Percentiles rank a stretch among this genome's conserved stretches.
phyloP scores from a whole-genome alignment of 2,888 invertebrate species.

The Torymus tubicola region DNA sequence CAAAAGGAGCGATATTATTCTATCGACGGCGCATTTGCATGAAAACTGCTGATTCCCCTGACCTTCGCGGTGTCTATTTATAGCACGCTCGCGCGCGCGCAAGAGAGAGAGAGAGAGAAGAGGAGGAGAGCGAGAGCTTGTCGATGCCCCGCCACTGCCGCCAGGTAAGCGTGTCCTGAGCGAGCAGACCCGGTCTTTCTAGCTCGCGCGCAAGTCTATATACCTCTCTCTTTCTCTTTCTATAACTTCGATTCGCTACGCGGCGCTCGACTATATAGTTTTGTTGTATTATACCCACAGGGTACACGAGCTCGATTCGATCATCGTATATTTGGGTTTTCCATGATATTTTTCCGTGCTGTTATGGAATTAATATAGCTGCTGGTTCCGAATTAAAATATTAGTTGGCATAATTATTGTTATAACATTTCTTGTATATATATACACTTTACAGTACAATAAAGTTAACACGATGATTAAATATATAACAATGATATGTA shows the following conservation, averaged over 20 bases:
- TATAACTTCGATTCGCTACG: not conserved
- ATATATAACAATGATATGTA: too few species aligned
- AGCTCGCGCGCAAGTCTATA: not conserved
- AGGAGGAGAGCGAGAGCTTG: not conserved
- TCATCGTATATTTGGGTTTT: not conserved
- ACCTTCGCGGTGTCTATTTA: conserved; percentile 73
- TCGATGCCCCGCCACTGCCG: conserved; percentile 1
- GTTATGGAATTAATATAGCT: too few species aligned
- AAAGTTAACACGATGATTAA: too few species aligned
- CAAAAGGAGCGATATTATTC: conserved; percentile 71
- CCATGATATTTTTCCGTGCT: too few species aligned
- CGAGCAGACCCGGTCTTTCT: too few species aligned
- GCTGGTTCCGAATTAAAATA: too few species aligned
- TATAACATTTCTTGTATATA: too few species aligned
- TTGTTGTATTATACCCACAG: too few species aligned
- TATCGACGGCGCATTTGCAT: conserved; percentile 73
- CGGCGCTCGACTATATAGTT: too few species aligned
- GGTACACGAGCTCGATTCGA: not conserved
- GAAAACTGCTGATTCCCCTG: conserved; percentile 74
- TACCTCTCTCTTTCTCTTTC: not conserved
- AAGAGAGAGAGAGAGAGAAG: conserved; percentile 14
- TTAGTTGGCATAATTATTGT: too few species aligned
- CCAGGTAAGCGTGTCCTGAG: not conserved
- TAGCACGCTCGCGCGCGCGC: conserved; percentile 62
- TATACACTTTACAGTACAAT: too few species aligned